Conservation (phyloP, 2,797 vertebrate species). For the Alectoris magna region DNA sequence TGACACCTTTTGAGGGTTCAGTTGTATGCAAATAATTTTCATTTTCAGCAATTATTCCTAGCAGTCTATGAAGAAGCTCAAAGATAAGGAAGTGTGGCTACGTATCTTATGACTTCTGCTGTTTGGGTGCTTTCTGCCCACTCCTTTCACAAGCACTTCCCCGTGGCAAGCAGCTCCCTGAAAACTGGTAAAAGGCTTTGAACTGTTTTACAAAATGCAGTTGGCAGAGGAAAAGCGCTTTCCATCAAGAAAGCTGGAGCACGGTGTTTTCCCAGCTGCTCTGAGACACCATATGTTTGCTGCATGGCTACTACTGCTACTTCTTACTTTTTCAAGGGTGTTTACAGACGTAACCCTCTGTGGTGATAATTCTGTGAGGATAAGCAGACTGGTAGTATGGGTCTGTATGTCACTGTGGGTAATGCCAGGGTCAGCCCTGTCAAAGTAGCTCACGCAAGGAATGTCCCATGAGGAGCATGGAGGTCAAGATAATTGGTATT, state of each 20-base stretch:
- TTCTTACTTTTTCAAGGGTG: slow-evolving; percentile 35
- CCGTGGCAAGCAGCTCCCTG: slow-evolving; percentile 66
- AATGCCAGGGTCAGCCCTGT: background rate
- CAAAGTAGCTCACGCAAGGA: background rate
- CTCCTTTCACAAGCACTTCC: slow-evolving; percentile 66
- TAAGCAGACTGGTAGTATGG: background rate
- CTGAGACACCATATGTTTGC: slow-evolving; percentile 57
- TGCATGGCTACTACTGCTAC: slow-evolving; percentile 45
- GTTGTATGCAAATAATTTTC: background rate
- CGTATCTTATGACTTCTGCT: slow-evolving; percentile 51
- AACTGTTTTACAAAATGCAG: slow-evolving; percentile 70
- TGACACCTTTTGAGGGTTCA: background rate
- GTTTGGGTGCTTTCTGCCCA: slow-evolving; percentile 72
- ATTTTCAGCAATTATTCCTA: background rate
- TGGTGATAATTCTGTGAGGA: background rate
- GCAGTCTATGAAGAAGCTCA: background rate
- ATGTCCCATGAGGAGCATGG: background rate
- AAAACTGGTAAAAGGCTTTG: slow-evolving; percentile 73
- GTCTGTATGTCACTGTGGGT: background rate
- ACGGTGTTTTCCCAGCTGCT: slow-evolving; percentile 65
- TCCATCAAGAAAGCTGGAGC: slow-evolving; percentile 66
- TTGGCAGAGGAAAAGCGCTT: slow-evolving; percentile 66
- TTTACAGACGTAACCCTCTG: background rate
- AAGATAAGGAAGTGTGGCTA: slow-evolving; percentile 27
- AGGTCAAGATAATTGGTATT: background rate